Evolutionary conservation across 2,113 vertebrate species (phyloP), one percentile per base, ranked within the genome.

Genomic region (Dromiciops gliroides): DNA sequence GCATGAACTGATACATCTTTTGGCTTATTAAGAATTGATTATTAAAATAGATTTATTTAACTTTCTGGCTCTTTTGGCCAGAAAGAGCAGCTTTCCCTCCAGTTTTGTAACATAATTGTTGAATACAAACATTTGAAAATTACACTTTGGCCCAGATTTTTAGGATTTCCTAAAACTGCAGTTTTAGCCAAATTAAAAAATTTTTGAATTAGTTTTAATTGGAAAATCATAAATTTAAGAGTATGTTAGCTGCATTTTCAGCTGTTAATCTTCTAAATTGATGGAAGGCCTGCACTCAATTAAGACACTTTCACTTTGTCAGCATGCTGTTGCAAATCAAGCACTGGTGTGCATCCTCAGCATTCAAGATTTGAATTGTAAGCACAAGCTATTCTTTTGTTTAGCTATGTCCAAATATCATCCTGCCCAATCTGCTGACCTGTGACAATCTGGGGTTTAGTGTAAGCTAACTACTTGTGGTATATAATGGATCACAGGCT

Each of bases 341-440:
- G 96, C 97, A 95, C 97, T 97, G 75, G 97, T 98, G 98, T 98
- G 98, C 98, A 97, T 97, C 97, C 98, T 98, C 97, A 98, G 98
- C 97, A 98, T 11, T 0, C 25, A 93, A 97, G 96, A 97, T 98
- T 98, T 98, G 97, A 97, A 97, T 96, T 98, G 98, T 98, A 98
- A 98, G 98, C 98, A 98, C 96, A 98, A 98, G 96, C 98, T 98
- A 96, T 98, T 98, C 97, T 98, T 97, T 96, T 96, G 98, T 97
- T 98, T 96, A 97, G 95, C 97, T 93, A 67, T 97, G 97, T 97
- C 97, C 98, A 96, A 95, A 96, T 98, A 96, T 98, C 96, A 97
- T 96, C 96, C 97, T 98, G 94, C 97, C 97, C 97, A 98, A 98
- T 98, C 97, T 98, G 98, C 98, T 98, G 98, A 98, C 97, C 97